Conservation (phyloP, 2,113 vertebrate genomes). For the Poicephalus meyeri region DNA sequence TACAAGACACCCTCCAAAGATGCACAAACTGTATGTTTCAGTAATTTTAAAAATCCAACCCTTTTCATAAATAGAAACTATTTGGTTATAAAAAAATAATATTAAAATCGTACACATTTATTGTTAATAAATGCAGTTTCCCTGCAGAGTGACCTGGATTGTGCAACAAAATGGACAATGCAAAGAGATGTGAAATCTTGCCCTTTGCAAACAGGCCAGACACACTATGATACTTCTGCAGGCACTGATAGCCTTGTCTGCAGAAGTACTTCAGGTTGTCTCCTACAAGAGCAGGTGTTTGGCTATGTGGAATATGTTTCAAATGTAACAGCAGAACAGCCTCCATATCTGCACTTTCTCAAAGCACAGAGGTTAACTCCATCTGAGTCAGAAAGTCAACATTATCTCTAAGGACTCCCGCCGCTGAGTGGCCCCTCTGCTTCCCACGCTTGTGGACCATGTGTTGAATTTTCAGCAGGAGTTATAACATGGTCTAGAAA, state of each 20-base stretch:
- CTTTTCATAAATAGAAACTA: neutral
- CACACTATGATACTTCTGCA: fast-evolving
- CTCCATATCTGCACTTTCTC: neutral
- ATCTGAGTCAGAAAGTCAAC: neutral
- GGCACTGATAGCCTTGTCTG: neutral
- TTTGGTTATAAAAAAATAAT: neutral
- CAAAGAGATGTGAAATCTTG: neutral
- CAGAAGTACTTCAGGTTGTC: neutral
- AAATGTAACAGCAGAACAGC: neutral
- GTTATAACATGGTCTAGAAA: neutral
- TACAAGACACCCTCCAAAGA: neutral
- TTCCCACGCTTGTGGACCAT: neutral
- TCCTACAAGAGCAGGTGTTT: neutral
- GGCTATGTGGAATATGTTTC: neutral
- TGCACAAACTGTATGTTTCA: neutral
- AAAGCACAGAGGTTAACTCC: neutral
- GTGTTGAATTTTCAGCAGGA: neutral
- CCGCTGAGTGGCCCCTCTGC: neutral
- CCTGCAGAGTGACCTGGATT: neutral
- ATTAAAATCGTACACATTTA: fast-evolving
- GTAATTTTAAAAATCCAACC: neutral
- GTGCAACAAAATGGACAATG: neutral
- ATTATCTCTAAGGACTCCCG: neutral
- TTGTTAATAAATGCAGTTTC: neutral
- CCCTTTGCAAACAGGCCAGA: neutral